A percentile compares a stretch with the other conserved stretches of the same genome.
phyloP scores from a whole-genome alignment of 2,797 vertebrate species.

The Pipistrellus kuhlii region DNA sequence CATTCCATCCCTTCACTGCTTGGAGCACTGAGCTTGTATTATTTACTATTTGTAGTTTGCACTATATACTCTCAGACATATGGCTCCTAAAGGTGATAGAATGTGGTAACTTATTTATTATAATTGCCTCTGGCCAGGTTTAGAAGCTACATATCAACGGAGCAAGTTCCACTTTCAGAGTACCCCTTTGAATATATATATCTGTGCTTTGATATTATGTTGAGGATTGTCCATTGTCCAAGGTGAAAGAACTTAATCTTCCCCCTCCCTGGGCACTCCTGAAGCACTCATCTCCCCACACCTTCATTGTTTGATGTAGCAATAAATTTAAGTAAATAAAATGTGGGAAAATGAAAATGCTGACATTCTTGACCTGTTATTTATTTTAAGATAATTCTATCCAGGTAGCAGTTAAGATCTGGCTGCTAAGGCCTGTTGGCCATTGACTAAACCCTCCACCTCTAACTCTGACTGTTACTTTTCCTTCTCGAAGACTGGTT shows the following conservation, averaged over 20 bases:
- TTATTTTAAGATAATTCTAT: neutral
- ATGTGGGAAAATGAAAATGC: neutral
- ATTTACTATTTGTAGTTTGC: slow-evolving; percentile 53
- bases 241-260: slow-evolving; percentile 33
- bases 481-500: neutral
- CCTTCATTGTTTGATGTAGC: neutral
- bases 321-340: slow-evolving; percentile 9
- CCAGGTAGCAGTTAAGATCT: neutral
- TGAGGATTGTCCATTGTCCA: slow-evolving; percentile 52
- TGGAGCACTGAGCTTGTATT: neutral
- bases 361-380: neutral
- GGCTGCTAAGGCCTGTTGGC: neutral
- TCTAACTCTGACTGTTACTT: neutral
- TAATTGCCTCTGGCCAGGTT: slow-evolving; percentile 63
- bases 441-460: neutral
- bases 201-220: slow-evolving; percentile 48
- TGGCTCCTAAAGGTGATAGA: slow-evolving; percentile 62
- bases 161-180: slow-evolving; percentile 38
- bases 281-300: neutral
- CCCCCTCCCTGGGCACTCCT: neutral
- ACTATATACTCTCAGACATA: slow-evolving; percentile 38
- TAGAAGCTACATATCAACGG: slow-evolving; percentile 57
- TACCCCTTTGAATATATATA: slow-evolving; percentile 5
- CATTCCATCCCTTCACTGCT: neutral
- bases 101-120: slow-evolving; percentile 62